Evolutionary conservation across 2,888 invertebrate genomes (phyloP).

Genomic region (Sepioteuthis lessoniana): DNA sequence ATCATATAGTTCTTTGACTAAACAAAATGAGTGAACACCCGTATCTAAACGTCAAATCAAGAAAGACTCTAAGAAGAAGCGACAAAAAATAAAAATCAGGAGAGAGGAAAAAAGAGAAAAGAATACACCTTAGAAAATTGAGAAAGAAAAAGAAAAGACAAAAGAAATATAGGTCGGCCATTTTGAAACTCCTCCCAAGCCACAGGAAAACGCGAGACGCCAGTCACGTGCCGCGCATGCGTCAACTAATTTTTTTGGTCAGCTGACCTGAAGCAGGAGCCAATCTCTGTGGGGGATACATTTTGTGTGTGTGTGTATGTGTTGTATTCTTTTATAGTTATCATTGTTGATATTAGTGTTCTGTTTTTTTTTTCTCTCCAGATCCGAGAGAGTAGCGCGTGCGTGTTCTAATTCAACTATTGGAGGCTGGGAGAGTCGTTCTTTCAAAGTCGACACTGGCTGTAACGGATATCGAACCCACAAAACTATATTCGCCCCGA

Average conservation of each 20-base stretch:
- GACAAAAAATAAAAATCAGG: neutral
- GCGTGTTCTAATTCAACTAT: neutral
- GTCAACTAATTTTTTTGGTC: conserved; percentile 23
- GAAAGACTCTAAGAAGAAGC: neutral
- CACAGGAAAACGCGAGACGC: neutral
- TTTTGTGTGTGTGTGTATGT: conserved; percentile 16
- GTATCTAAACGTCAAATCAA: conserved; percentile 5
- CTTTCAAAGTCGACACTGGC: conserved; percentile 21
- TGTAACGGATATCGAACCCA: neutral
- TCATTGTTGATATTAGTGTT: conserved; percentile 13
- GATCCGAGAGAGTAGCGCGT: neutral
- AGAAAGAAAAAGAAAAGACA: neutral
- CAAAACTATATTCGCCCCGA: neutral
- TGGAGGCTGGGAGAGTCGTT: neutral
- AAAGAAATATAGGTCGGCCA: conserved; percentile 25
- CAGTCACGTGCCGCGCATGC: conserved; percentile 17
- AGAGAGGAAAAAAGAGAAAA: neutral
- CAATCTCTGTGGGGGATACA: neutral
- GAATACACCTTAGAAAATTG: neutral
- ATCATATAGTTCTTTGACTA: no score
- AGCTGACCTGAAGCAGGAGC: neutral
- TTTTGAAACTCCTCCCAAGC: conserved; percentile 21
- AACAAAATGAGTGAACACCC: neutral
- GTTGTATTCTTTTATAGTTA: neutral
- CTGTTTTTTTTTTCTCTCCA: neutral